Evolutionary conservation across 2,797 vertebrate genomes (phyloP).

Genomic region (Sebastes flavidus): DNA sequence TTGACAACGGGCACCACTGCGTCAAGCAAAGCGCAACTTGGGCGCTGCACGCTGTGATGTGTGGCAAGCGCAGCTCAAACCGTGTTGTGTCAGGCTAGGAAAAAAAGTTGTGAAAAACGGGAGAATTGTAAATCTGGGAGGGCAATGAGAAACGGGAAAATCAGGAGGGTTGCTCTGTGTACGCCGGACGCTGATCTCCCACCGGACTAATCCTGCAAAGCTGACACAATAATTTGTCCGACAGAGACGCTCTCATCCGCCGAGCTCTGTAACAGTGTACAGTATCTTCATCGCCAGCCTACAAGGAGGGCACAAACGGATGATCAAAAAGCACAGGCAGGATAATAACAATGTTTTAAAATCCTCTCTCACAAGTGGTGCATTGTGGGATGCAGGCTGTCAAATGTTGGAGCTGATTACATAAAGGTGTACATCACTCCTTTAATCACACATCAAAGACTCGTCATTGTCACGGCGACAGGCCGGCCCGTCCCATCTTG

Average conservation of each 20-base stretch:
- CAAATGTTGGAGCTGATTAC: conserved; percentile 48
- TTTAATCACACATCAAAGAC: conserved; percentile 68
- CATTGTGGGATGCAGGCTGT: conserved; percentile 44
- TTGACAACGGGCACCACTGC: rapidly evolving
- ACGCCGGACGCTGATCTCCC: background rate
- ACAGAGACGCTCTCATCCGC: background rate
- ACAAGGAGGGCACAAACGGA: background rate
- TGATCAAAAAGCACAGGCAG: conserved; percentile 43
- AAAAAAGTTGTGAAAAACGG: too few species aligned
- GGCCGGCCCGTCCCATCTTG: conserved; percentile 38
- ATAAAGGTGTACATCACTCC: conserved; percentile 36
- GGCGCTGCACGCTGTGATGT: too few species aligned
- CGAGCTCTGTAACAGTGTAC: background rate
- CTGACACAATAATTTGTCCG: conserved; percentile 31
- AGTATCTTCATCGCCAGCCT: background rate
- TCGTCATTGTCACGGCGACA: conserved; percentile 37
- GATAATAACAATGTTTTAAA: conserved; percentile 51
- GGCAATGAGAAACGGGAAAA: too few species aligned
- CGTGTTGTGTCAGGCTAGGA: too few species aligned
- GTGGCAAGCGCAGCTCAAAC: too few species aligned
- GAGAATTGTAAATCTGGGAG: too few species aligned
- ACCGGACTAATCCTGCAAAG: conserved; percentile 21
- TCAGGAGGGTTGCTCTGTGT: background rate
- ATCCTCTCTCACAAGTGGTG: conserved; percentile 38
- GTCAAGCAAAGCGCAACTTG: too few species aligned